Conservation (phyloP, 2,113 vertebrate genomes). For the Pica pica region DNA sequence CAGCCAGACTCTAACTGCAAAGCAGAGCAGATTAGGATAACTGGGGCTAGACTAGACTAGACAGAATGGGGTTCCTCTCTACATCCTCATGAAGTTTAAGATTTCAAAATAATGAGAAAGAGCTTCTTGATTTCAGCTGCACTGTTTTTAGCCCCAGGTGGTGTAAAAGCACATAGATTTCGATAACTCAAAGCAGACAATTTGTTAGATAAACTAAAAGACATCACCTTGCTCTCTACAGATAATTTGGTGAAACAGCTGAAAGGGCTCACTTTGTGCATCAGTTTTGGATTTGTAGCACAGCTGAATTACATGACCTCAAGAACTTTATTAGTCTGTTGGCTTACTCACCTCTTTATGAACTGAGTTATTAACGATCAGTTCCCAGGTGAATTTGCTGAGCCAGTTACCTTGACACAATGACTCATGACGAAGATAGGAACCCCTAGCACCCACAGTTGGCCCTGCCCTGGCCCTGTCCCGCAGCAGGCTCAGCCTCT, state of each 20-base stretch:
- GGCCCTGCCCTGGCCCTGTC: no score
- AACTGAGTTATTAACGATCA: neutral
- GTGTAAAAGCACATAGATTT: neutral
- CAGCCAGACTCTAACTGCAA: neutral
- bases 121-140: neutral
- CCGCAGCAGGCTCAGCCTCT: neutral
- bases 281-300: neutral
- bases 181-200: neutral
- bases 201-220: neutral
- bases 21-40: neutral
- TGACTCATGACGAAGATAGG: neutral
- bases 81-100: neutral
- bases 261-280: neutral
- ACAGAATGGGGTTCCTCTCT: neutral
- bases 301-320: neutral
- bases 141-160: neutral
- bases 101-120: neutral
- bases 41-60: neutral
- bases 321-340: neutral
- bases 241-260: neutral
- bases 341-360: neutral
- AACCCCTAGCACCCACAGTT: neutral
- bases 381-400: neutral
- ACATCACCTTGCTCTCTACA: neutral
- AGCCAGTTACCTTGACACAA: neutral